phyloP scores from a whole-genome alignment of 2,888 invertebrate species.

The Petrolisthes cinctipes region DNA sequence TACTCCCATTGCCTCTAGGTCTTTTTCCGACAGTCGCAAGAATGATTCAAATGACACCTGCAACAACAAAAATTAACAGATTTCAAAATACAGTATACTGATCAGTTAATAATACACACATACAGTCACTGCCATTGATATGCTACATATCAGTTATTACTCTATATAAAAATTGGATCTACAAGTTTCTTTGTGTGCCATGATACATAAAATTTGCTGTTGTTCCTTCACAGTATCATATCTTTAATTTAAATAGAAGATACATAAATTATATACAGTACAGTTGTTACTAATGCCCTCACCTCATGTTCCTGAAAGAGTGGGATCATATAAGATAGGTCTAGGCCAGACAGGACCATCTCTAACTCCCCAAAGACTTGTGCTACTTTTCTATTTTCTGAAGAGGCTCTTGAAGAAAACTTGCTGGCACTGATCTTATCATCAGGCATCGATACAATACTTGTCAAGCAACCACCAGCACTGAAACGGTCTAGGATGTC shows the following conservation, averaged over 20 bases:
- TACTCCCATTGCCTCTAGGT: constrained; percentile 70
- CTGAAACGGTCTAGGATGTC: constrained; percentile 55
- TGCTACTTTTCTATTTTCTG: constrained; percentile 11
- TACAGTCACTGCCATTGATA: no score
- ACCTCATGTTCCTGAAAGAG: constrained; percentile 68
- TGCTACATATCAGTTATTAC: no score
- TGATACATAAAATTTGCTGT: background rate
- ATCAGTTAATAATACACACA: no score
- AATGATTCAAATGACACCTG: constrained; percentile 69
- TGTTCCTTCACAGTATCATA: no score
- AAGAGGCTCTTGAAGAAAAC: background rate
- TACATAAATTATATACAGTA: no score
- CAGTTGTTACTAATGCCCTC: background rate
- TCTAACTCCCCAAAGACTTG: constrained; percentile 69
- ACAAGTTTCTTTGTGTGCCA: background rate
- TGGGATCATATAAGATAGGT: constrained; percentile 68
- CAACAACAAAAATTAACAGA: background rate
- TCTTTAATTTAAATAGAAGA: no score
- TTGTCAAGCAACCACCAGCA: constrained; percentile 12
- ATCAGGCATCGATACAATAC: background rate
- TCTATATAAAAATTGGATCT: background rate
- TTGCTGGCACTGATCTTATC: background rate
- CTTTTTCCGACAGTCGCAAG: constrained; percentile 69
- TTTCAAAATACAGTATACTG: no score
- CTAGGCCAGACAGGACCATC: constrained; percentile 70